A percentile compares a stretch with the other conserved stretches of the same genome.
Evolutionary conservation across 2,888 invertebrate genomes (phyloP).

Genomic region (Euphydryas editha): DNA sequence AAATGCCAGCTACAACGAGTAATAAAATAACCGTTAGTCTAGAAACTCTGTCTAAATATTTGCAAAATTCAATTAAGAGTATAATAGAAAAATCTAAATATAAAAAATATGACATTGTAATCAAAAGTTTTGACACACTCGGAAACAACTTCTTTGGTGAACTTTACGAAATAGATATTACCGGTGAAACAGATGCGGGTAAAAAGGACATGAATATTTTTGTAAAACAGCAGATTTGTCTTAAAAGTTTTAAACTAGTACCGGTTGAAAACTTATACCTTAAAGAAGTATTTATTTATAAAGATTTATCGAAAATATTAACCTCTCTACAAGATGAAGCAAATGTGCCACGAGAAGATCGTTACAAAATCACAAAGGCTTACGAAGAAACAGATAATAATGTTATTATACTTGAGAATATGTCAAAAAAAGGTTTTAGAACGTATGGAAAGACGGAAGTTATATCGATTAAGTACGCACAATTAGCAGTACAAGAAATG

Average conservation of each 20-base stretch:
- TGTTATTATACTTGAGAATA: constrained; percentile 43
- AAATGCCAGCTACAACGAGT: background rate
- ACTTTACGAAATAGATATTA: constrained; percentile 56
- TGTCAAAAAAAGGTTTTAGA: constrained; percentile 49
- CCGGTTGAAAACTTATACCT: constrained; percentile 46
- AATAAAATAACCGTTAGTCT: background rate
- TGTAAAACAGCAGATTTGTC: constrained; percentile 50
- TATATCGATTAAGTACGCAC: constrained; percentile 47
- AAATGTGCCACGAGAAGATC: constrained; percentile 35
- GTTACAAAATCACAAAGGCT: constrained; percentile 33
- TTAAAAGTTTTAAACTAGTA: constrained; percentile 44
- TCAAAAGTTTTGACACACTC: background rate
- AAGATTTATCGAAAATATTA: constrained; percentile 47
- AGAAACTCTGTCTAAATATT: background rate
- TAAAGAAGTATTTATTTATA: constrained; percentile 53
- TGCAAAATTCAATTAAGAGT: background rate
- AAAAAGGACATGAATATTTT: constrained; percentile 56
- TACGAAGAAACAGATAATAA: constrained; percentile 29
- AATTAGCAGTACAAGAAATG: constrained; percentile 47
- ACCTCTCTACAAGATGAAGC: constrained; percentile 44
- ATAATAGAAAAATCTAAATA: background rate
- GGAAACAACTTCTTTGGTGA: constrained; percentile 44
- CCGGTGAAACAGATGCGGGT: constrained; percentile 51
- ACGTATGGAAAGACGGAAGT: constrained; percentile 46
- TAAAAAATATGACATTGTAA: background rate